phyloP scores from a whole-genome alignment of 1,140 invertebrate species.

The Agrilus planipennis region DNA sequence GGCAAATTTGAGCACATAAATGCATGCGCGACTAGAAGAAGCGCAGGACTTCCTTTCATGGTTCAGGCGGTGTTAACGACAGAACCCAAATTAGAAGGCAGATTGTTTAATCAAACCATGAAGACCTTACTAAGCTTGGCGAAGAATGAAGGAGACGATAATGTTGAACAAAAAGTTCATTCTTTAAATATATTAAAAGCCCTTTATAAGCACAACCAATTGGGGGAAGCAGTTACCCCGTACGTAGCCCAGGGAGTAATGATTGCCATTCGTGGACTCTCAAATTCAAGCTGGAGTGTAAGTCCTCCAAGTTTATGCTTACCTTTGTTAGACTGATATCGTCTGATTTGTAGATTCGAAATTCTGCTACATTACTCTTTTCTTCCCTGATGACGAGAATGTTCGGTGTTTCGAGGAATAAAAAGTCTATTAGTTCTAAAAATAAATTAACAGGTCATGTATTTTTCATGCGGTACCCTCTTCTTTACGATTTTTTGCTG shows the following conservation, averaged over 20 bases:
- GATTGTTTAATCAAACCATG: constrained; percentile 52
- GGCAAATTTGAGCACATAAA: background rate
- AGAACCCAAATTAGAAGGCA: constrained; percentile 44
- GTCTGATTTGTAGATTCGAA: constrained; percentile 51
- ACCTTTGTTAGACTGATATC: constrained; percentile 9
- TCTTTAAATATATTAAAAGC: constrained; percentile 76
- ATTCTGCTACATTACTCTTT: constrained; percentile 77
- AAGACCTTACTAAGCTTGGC: constrained; percentile 40
- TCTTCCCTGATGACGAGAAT: constrained; percentile 74
- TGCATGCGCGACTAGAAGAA: constrained; percentile 1
- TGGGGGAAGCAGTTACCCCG: constrained; percentile 58
- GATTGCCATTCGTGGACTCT: constrained; percentile 63
- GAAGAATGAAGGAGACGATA: constrained; percentile 10
- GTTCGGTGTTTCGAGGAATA: constrained; percentile 74
- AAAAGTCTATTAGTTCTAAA: constrained; percentile 57
- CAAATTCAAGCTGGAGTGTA: constrained; percentile 66
- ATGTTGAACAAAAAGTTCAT: constrained; percentile 55
- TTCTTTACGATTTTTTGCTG: constrained; percentile 66
- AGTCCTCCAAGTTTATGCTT: constrained; percentile 27
- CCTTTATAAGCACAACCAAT: constrained; percentile 60
- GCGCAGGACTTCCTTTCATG: constrained; percentile 18
- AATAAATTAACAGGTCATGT: constrained; percentile 66
- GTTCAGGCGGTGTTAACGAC: constrained; percentile 57
- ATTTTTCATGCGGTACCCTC: constrained; percentile 78
- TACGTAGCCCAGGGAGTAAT: constrained; percentile 62